Conservation (phyloP, 1,140 invertebrate species). For the Bombus balteatus region DNA sequence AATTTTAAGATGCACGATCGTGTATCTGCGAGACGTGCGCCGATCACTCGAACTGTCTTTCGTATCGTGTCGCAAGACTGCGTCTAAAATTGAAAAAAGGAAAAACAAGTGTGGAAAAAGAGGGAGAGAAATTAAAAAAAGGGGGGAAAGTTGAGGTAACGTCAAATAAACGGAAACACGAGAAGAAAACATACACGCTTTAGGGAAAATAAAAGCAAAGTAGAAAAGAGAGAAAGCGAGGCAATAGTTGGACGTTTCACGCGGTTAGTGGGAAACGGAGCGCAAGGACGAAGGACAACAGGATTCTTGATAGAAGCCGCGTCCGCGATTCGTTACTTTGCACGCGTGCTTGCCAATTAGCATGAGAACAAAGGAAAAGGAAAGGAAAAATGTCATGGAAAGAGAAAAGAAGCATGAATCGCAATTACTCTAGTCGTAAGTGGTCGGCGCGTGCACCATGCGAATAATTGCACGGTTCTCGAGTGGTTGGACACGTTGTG, state of each 20-base stretch:
- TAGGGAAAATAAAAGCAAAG: background rate
- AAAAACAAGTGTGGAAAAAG: background rate
- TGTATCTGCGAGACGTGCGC: slow-evolving; percentile 56
- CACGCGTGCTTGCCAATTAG: background rate
- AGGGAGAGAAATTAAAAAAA: background rate
- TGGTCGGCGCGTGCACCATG: slow-evolving; percentile 59
- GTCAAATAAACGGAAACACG: background rate
- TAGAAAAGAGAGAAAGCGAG: background rate
- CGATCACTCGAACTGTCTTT: slow-evolving; percentile 66
- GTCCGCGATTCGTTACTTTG: background rate
- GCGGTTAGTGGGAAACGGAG: background rate
- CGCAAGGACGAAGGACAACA: background rate
- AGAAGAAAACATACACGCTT: background rate
- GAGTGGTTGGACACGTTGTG: slow-evolving; percentile 67
- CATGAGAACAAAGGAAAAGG: background rate
- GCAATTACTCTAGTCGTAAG: slow-evolving; percentile 75
- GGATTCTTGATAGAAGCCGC: background rate
- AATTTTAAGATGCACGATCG: slow-evolving; percentile 66
- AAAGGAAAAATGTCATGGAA: background rate
- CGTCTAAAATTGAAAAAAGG: slow-evolving; percentile 28
- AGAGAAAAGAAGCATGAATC: slow-evolving; percentile 44
- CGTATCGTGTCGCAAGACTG: slow-evolving; percentile 43
- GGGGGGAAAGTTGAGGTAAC: background rate
- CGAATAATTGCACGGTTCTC: slow-evolving; percentile 40
- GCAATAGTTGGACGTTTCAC: background rate